phyloP scores from a whole-genome alignment of 2,113 vertebrate genomes.

The Petrocephalus microphthalmus region DNA sequence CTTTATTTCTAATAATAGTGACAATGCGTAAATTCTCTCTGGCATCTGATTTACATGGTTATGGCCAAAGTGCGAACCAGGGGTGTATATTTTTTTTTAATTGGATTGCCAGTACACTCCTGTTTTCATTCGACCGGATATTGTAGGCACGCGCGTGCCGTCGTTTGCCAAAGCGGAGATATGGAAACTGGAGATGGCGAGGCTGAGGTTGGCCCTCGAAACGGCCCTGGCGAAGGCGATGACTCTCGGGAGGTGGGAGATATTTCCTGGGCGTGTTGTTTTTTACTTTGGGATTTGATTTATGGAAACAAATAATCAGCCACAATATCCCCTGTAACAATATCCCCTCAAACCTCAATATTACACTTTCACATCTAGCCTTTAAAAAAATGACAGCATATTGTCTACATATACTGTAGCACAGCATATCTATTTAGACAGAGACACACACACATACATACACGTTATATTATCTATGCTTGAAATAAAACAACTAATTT shows the following conservation, averaged over 20 bases:
- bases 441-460: background rate
- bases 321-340: background rate
- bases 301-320: slow-evolving; percentile 24
- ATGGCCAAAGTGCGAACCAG: slow-evolving; percentile 2
- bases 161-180: background rate
- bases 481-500: background rate
- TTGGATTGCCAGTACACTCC: slow-evolving; percentile 1
- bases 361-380: background rate
- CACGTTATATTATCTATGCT: background rate
- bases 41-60: slow-evolving; percentile 25
- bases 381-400: background rate
- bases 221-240: background rate
- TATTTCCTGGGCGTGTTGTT: background rate
- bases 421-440: background rate
- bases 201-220: background rate
- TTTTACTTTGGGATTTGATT: background rate
- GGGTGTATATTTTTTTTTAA: slow-evolving; percentile 1
- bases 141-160: background rate
- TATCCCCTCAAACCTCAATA: background rate
- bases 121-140: slow-evolving; percentile 20
- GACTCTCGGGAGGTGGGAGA: background rate
- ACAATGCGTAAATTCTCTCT: slow-evolving; percentile 19
- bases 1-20: slow-evolving; percentile 23
- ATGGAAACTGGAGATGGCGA: slow-evolving; percentile 7
- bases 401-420: background rate